These are phyloP conservation scores for Anolis apletophallus DNA, from an alignment of 2,797 vertebrate genomes.

Conservation along the genomic window DNA sequence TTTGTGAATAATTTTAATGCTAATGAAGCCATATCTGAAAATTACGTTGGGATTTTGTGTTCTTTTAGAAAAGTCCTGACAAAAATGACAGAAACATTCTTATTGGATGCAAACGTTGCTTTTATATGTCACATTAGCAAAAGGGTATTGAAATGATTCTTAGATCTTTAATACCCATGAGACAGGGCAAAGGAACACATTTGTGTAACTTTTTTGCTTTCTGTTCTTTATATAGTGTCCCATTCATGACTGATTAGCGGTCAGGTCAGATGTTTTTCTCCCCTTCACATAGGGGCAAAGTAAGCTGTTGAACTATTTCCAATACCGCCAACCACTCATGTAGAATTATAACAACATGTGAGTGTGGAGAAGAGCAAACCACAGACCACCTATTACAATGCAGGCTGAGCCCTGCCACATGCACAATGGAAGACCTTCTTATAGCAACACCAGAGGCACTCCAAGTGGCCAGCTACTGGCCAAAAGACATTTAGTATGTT, in stretches of 20 bases:
- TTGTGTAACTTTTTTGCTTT: background rate
- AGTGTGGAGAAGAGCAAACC: background rate
- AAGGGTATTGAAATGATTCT: background rate
- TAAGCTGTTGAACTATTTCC: background rate
- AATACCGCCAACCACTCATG: background rate
- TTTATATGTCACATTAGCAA: background rate
- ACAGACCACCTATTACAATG: too few species aligned
- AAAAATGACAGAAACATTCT: conserved; percentile 5
- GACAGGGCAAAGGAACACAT: background rate
- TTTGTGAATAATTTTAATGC: background rate
- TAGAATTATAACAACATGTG: background rate
- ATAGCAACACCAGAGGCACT: too few species aligned
- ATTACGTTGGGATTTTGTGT: background rate
- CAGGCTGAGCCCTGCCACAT: too few species aligned
- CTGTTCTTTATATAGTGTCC: background rate
- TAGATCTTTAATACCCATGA: background rate
- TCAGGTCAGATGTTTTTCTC: background rate
- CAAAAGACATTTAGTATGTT: too few species aligned
- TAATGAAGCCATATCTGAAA: background rate
- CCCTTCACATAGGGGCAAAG: background rate
- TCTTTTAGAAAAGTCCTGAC: conserved; percentile 1
- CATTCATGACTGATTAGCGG: background rate
- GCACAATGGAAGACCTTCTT: too few species aligned
- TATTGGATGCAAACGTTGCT: background rate
- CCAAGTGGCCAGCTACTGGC: too few species aligned